Evolutionary conservation across 2,888 invertebrate genomes (phyloP), one percentile per base, ranked within the genome.

Genomic region (Muschampia plurimacula): DNA sequence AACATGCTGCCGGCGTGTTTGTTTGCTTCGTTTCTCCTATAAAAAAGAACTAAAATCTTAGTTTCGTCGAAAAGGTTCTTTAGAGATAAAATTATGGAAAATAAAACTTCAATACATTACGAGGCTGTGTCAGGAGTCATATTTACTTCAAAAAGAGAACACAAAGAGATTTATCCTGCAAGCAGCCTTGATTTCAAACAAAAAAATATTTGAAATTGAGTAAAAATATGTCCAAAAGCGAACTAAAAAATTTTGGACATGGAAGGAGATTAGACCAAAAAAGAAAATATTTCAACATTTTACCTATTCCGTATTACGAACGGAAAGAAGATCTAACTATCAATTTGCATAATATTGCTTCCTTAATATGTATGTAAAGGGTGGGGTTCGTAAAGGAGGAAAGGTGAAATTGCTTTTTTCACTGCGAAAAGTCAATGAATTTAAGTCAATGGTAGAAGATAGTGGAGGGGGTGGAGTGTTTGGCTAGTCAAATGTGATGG

Each of bases 401-500:
- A 85, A 84, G 82, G 84, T 85, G 85, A 90, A 90, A 92, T 92
- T 92, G 92, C 88, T 90, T 93, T 92, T 89, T 91, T 91, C 82
- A 85, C 87, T 85, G 85, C 84, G 88, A 86, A 84, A 82, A 91
- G 89, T 86, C 91, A 90, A 90, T 92, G 92, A 91, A 80, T 82
- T 82, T 82, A 82, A 90, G 84, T 83, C 84, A 82, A 83, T 80
- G 88, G 85, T 84, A 81, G 88, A 91, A 81, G 88, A 91, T 91
- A 92, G 92, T 91, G 88, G 84, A 79, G 81, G 77, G 81, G 81
- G 86, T 89, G 89, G 91, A 91, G 90, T 90, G 91, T 93, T 93
- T 92, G 90, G 83, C 85, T 92, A 93, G 93, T 92, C 93, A 93
- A 93, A 93, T 93, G 90, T 90, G 87, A 93, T 92, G 92, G 92